These are phyloP conservation scores for Bombus affinis DNA, from an alignment of 1,140 invertebrate species.

Conservation along the genomic window DNA sequence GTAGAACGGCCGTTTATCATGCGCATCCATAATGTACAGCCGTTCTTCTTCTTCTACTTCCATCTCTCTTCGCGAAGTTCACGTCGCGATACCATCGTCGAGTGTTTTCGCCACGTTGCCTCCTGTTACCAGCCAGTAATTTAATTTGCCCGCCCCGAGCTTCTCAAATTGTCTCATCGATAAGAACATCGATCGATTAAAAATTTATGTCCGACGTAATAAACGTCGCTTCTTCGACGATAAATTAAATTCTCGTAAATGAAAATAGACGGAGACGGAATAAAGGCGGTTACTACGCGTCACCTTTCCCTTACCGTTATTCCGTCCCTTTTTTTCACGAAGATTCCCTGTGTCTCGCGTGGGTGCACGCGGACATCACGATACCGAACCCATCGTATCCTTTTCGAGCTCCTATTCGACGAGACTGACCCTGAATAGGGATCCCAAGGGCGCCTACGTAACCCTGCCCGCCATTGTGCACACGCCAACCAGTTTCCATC, in stretches of 20 bases:
- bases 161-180: background rate
- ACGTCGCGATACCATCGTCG: background rate
- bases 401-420: conserved; percentile 71
- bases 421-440: conserved; percentile 70
- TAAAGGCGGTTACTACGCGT: background rate
- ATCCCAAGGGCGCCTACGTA: conserved; percentile 78
- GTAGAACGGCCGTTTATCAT: background rate
- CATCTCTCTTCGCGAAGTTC: background rate
- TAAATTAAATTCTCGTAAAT: background rate
- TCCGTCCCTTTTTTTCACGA: background rate
- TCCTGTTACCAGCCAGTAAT: background rate
- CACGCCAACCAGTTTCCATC: conserved; percentile 70
- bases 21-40: background rate
- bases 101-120: background rate
- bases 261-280: background rate
- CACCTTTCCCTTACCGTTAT: conserved; percentile 40
- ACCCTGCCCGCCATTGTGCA: conserved; percentile 72
- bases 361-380: conserved; percentile 12
- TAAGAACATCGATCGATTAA: background rate
- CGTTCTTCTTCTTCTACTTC: background rate
- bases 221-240: background rate
- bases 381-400: conserved; percentile 43
- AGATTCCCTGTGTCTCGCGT: conserved; percentile 16
- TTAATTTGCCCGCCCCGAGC: background rate
- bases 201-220: background rate